phyloP scores from a whole-genome alignment of 2,797 vertebrate genomes.

The Melanotaenia maccullochi region DNA sequence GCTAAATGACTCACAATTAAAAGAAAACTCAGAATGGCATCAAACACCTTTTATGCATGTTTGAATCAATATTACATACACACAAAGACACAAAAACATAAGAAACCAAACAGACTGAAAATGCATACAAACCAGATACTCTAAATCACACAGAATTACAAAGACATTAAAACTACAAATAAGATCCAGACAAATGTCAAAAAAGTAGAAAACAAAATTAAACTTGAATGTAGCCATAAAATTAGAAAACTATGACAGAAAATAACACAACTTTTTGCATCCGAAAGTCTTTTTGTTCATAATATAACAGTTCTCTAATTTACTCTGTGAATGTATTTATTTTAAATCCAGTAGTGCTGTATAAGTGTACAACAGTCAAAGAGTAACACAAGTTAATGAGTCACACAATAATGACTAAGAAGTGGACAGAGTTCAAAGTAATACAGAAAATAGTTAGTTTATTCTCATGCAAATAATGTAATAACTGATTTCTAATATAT shows the following conservation, averaged over 20 bases:
- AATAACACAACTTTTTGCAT: not conserved
- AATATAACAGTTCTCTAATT: not conserved
- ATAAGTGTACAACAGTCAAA: not conserved
- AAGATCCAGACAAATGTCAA: too few species aligned
- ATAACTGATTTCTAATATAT: not conserved
- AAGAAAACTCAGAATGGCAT: not conserved
- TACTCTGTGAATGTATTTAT: not conserved
- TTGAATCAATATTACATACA: too few species aligned
- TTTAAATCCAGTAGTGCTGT: not conserved
- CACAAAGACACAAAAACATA: too few species aligned
- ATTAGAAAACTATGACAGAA: not conserved
- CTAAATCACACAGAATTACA: too few species aligned
- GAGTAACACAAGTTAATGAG: slow-evolving; percentile 5
- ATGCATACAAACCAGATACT: too few species aligned
- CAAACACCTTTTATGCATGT: too few species aligned
- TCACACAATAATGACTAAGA: not conserved
- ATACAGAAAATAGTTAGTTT: not conserved
- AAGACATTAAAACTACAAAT: too few species aligned
- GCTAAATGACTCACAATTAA: not conserved
- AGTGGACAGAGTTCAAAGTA: not conserved
- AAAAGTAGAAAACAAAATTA: too few species aligned
- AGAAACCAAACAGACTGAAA: too few species aligned
- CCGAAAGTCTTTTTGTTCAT: not conserved
- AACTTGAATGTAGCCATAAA: too few species aligned
- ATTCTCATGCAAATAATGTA: not conserved